Conservation (phyloP, 1,140 invertebrate genomes). For the Callitettix versicolor region DNA sequence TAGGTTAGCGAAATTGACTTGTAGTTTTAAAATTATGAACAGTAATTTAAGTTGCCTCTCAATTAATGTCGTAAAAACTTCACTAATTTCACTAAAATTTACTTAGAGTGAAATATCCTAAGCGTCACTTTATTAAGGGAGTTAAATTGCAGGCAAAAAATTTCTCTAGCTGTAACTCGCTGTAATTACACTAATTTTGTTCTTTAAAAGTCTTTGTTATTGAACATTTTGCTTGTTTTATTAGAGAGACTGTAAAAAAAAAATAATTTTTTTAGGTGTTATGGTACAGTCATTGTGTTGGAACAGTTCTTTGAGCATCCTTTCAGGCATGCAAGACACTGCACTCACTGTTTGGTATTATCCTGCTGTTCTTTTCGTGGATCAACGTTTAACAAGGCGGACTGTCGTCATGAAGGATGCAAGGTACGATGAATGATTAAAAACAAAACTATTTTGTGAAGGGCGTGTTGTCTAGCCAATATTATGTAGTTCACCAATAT, state of each 20-base stretch:
- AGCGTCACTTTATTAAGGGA: too few species aligned
- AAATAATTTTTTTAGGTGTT: constrained; percentile 40
- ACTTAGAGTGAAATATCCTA: too few species aligned
- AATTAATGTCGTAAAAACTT: not conserved
- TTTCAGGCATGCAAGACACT: constrained; percentile 72
- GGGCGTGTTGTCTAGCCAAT: constrained; percentile 13
- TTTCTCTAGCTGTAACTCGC: too few species aligned
- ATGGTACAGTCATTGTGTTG: constrained; percentile 72
- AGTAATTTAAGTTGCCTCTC: not conserved
- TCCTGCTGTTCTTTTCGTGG: constrained; percentile 61
- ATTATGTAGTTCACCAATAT: constrained; percentile 9
- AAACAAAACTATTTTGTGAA: not conserved
- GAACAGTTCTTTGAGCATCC: constrained; percentile 73
- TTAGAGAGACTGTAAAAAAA: too few species aligned
- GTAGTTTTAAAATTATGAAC: not conserved
- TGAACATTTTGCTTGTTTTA: too few species aligned
- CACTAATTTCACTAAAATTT: not conserved
- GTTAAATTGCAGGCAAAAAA: too few species aligned
- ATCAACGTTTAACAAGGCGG: constrained; percentile 55
- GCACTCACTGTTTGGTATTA: constrained; percentile 79
- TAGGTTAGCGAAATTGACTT: constrained; percentile 44
- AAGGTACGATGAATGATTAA: constrained; percentile 33
- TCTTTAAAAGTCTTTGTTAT: too few species aligned
- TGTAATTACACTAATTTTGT: too few species aligned
- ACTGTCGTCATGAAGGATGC: constrained; percentile 54